Percentiles rank a stretch among this genome's conserved stretches.
phyloP scores from a whole-genome alignment of 2,113 vertebrate species.

The Alethe diademata region DNA sequence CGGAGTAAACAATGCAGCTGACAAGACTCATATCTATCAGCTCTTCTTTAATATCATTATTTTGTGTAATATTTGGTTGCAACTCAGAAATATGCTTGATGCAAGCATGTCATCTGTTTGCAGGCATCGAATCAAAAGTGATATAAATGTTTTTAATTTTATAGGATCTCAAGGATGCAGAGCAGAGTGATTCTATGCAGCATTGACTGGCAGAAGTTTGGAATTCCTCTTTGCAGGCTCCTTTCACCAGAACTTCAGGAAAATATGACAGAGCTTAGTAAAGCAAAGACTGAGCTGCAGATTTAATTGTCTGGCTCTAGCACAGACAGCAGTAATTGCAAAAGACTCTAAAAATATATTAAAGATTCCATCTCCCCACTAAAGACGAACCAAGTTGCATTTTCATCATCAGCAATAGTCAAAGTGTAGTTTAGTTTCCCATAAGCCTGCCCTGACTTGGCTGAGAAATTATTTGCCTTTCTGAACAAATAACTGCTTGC shows the following conservation, averaged over 20 bases:
- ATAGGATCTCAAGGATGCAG: not conserved
- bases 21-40: not conserved
- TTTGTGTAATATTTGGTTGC: not conserved
- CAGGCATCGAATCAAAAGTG: not conserved
- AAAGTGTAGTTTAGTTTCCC: conserved; percentile 9
- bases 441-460: not conserved
- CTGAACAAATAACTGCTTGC: not conserved
- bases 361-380: not conserved
- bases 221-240: not conserved
- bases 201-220: not conserved
- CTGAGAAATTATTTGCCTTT: not conserved
- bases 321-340: not conserved
- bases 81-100: not conserved
- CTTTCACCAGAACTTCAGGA: not conserved
- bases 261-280: not conserved
- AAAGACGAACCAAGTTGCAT: not conserved
- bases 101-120: not conserved
- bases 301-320: not conserved
- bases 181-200: not conserved
- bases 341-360: not conserved
- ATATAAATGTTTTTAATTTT: not conserved
- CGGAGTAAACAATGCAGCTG: not conserved
- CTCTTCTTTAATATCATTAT: not conserved
- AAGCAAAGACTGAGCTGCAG: not conserved
- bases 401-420: not conserved